Percentiles rank a stretch among this genome's conserved stretches.
Evolutionary conservation across 1,140 invertebrate species (phyloP).

Genomic region (Drosophila dunni): DNA sequence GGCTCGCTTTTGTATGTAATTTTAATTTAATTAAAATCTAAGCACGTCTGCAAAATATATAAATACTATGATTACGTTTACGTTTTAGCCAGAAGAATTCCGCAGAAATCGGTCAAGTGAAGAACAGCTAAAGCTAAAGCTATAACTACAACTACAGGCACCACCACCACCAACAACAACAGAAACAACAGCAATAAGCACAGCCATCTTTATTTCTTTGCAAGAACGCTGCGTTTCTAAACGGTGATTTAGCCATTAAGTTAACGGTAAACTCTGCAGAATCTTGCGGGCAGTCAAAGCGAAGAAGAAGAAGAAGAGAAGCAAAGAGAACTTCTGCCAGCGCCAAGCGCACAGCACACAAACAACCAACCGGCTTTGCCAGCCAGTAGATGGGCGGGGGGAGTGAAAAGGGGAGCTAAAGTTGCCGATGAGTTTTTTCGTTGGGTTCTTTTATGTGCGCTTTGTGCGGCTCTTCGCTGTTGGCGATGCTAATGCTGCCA

Average conservation of each 20-base stretch:
- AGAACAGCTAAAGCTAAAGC: conserved; percentile 27
- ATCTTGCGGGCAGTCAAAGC: conserved; percentile 58
- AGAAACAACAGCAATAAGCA: conserved; percentile 48
- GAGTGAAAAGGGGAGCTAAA: background rate
- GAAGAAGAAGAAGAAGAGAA: conserved; percentile 22
- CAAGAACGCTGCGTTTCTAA: conserved; percentile 69
- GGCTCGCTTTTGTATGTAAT: conserved; percentile 49
- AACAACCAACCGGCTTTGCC: conserved; percentile 13
- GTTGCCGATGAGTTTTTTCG: conserved; percentile 9
- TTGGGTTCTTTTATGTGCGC: conserved; percentile 5
- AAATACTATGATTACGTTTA: conserved; percentile 72
- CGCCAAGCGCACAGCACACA: background rate
- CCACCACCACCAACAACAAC: conserved; percentile 43
- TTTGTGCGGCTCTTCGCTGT: conserved; percentile 31
- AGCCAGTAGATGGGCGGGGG: background rate
- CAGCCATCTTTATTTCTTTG: conserved; percentile 37
- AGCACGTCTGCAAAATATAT: conserved; percentile 63
- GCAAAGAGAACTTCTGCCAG: conserved; percentile 13
- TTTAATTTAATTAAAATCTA: conserved; percentile 77
- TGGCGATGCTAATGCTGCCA: background rate
- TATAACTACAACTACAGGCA: background rate
- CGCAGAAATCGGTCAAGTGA: conserved; percentile 26
- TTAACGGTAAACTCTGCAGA: conserved; percentile 80
- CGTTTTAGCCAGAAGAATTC: conserved; percentile 37
- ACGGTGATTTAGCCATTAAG: conserved; percentile 82